Base-by-base conservation (phyloP, 2,888 invertebrate species). In the Darwinula stevensoni region DNA sequence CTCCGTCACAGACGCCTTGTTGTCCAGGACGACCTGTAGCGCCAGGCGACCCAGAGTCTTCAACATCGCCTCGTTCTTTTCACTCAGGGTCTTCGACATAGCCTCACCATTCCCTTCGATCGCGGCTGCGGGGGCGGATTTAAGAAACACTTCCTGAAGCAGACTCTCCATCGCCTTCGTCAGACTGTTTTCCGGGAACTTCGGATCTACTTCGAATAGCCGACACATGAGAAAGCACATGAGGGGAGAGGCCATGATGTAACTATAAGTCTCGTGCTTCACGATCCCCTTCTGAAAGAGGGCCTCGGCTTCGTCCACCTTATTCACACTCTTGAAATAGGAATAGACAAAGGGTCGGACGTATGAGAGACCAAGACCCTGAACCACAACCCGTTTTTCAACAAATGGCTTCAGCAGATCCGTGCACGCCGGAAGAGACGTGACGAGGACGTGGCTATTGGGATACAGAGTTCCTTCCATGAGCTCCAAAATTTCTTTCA, bases 401-500 rank as follows among this genome's bases (percentile, higher is more conserved):
- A 58, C 52, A 15, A 53, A 44, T 2, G 54, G 28, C 28, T 32
- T 52, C 5, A 54, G 46, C 16, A 57, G 17, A 17, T 49, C 50
- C 5, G 42, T 39, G 35, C 51, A 49, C 26, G 47, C 45, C 2
- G 56, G 47, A 4, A 53, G 53, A 27, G 59, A 58, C 15, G 59
- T 59, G 28, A 60, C 50, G 31, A 61, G 44, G 14, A 61, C 51
- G 34, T 58, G 49, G 3, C 56, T 54, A 36, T 58, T 58, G 1
- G 59, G 58, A 39, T 60, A 58, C 16, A 59, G 44, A 33, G 55
- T 51, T 4, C 60, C 60, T 40, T 59, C 58, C 4, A 60, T 43
- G 3, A 61, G 46, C 35, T 59, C 58, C 27, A 51, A 46, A 2
- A 58, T 54, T 40, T 59, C 59, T 2, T 52, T 52, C 29, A 31